Evolutionary conservation across 2,888 invertebrate genomes (phyloP), one percentile per base, ranked within the genome.

Genomic region (Erebia palarica): DNA sequence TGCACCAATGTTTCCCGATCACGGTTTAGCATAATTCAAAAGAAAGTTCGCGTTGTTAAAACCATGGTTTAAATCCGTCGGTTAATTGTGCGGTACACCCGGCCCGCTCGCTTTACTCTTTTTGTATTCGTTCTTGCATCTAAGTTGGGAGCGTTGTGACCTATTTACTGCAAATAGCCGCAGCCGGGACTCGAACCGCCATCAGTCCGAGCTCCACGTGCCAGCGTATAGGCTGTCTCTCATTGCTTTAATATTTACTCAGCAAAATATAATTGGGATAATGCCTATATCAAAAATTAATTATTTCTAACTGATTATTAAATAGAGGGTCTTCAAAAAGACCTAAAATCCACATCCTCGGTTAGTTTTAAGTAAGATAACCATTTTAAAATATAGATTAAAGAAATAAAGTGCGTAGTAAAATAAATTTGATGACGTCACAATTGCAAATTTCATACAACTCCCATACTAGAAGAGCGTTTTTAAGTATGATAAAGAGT

Each of bases 51-150:
- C 14, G 8, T 44, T 13, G 13, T 42, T 44, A 57, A 53, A 68
- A 68, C 21, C 51, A 51, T 14, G 42, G 68, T 53, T 68, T 61
- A 68, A 61, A 5, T n/a, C 4, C 58, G n/a, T 10, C 36, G 59
- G 70, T 67, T 69, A 74, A 72, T 73, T 55, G 72, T 65, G 68
- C 76, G 77, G 76, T 78, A 77, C 70, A 74, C 78, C 79, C 81
- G 78, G 79, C 80, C 77, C 77, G 78, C 78, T 81, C 84, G 88
- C 82, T 91, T 91, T 91, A 91, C 91, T 93, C 91, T 93, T 93
- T 93, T 93, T 93, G 92, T 91, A 90, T 91, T 92, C 85, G 89
- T 91, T 92, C 88, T 90, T 91, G 90, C 91, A 87, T 84, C 92
- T 91, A 92, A 92, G 79, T 92, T 90, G 91, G 90, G 90, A 87